These are phyloP conservation scores for Acropora tenuis DNA, from an alignment of 64 coral and sea anemone genomes.

Conservation along the genomic window DNA sequence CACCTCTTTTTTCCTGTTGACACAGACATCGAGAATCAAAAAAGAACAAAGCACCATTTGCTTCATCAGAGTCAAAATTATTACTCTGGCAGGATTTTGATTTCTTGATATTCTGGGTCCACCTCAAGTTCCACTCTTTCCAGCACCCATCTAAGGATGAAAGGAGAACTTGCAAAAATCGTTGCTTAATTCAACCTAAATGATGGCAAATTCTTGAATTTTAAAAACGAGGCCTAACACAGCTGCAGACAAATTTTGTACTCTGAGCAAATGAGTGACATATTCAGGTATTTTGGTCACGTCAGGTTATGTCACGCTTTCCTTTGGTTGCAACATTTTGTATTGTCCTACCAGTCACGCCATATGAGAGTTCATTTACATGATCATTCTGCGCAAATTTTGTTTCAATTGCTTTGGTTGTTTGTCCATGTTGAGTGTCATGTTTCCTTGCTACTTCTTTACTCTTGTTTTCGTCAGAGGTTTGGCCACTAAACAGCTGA, in stretches of 20 bases:
- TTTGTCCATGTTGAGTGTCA: not conserved
- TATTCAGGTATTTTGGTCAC: not conserved
- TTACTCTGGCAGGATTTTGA: conserved; percentile 54
- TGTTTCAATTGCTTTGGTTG: not conserved
- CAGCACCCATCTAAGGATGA: conserved; percentile 64
- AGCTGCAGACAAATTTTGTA: too few relatives aligned
- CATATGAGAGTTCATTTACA: not conserved
- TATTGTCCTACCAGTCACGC: not conserved
- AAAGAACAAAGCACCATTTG: too few relatives aligned
- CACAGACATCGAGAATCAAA: too few relatives aligned
- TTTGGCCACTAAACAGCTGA: not conserved
- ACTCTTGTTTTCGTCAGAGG: not conserved
- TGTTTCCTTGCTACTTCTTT: not conserved
- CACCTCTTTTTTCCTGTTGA: too few relatives aligned
- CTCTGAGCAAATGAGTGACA: too few relatives aligned
- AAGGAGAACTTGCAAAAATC: not conserved
- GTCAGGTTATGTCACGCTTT: not conserved
- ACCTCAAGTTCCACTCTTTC: conserved; percentile 76
- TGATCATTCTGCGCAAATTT: not conserved
- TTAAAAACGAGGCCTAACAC: too few relatives aligned
- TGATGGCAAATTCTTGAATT: too few relatives aligned
- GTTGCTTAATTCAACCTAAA: too few relatives aligned
- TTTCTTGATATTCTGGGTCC: conserved; percentile 44
- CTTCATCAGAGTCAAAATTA: too few relatives aligned
- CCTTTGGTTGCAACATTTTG: not conserved